phyloP scores from a whole-genome alignment of 2,888 invertebrate genomes.

The Aspidiotus rigidus region DNA sequence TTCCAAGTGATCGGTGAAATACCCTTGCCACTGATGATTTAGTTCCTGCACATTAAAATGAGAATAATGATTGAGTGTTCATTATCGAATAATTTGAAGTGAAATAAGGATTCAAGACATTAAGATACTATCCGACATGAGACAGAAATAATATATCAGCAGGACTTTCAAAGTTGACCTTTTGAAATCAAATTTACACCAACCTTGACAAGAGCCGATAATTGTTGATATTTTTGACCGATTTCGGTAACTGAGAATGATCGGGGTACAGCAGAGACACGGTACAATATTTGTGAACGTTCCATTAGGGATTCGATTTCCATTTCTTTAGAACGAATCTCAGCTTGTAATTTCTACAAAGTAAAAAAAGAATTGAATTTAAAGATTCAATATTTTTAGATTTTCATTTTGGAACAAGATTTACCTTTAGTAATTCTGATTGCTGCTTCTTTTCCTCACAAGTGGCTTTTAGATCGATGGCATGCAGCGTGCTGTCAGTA shows the following conservation, averaged over 20 bases:
- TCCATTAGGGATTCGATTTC: slow-evolving; percentile 90
- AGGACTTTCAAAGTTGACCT: too few species aligned
- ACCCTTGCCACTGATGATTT: slow-evolving; percentile 84
- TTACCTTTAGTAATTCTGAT: slow-evolving; percentile 59
- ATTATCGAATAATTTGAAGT: too few species aligned
- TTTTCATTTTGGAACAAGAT: slow-evolving; percentile 6
- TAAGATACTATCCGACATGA: background rate
- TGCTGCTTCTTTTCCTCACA: slow-evolving; percentile 75
- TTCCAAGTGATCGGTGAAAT: slow-evolving; percentile 77
- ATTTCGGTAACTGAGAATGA: slow-evolving; percentile 78
- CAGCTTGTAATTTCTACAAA: slow-evolving; percentile 64
- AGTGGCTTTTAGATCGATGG: slow-evolving; percentile 74
- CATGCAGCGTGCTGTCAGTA: slow-evolving; percentile 76
- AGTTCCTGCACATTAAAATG: slow-evolving; percentile 51
- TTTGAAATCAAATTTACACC: background rate
- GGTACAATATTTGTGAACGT: slow-evolving; percentile 73
- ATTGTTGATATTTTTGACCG: slow-evolving; percentile 82
- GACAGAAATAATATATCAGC: too few species aligned
- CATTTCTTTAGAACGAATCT: slow-evolving; percentile 78
- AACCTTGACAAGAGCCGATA: slow-evolving; percentile 76
- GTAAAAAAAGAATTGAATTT: background rate
- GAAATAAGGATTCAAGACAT: background rate
- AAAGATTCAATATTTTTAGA: background rate
- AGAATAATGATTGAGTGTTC: too few species aligned
- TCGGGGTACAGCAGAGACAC: slow-evolving; percentile 61